These are phyloP conservation scores for Lepilemur septentrionalis DNA, from an alignment of 2,797 vertebrate species.

Conservation along the genomic window DNA sequence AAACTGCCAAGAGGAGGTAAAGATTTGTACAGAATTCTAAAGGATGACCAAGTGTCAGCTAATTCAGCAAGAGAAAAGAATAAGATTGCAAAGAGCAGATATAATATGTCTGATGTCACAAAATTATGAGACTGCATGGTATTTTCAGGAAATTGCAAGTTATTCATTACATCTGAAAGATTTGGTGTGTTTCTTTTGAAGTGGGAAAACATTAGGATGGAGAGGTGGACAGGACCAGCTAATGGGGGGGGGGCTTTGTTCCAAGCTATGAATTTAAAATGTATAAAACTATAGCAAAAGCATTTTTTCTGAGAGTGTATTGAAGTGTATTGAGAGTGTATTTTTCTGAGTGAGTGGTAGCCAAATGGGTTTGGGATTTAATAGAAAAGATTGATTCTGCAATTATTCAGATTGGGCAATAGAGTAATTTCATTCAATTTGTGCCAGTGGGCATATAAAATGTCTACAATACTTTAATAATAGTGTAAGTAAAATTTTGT, in stretches of 20 bases:
- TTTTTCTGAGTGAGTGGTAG: too few relatives aligned
- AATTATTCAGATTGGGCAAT: neutral
- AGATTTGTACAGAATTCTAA: neutral
- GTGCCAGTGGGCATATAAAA: neutral
- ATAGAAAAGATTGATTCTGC: neutral
- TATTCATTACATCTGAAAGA: neutral
- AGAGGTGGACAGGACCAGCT: neutral
- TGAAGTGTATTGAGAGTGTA: neutral
- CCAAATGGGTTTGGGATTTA: neutral
- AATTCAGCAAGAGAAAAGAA: neutral
- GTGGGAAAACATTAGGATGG: neutral
- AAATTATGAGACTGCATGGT: accelerated
- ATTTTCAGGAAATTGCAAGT: neutral
- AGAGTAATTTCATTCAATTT: neutral
- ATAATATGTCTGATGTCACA: neutral
- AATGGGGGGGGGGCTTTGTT: neutral
- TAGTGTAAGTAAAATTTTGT: neutral
- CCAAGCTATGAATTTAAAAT: neutral
- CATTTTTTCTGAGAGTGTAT: neutral
- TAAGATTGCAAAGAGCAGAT: neutral
- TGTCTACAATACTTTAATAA: neutral
- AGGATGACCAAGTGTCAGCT: neutral
- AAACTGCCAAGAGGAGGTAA: neutral
- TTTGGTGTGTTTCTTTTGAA: neutral
- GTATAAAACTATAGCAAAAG: neutral